These are phyloP conservation scores for Arnoldichthys spilopterus DNA, from an alignment of 2,797 vertebrate genomes.

Conservation along the genomic window DNA sequence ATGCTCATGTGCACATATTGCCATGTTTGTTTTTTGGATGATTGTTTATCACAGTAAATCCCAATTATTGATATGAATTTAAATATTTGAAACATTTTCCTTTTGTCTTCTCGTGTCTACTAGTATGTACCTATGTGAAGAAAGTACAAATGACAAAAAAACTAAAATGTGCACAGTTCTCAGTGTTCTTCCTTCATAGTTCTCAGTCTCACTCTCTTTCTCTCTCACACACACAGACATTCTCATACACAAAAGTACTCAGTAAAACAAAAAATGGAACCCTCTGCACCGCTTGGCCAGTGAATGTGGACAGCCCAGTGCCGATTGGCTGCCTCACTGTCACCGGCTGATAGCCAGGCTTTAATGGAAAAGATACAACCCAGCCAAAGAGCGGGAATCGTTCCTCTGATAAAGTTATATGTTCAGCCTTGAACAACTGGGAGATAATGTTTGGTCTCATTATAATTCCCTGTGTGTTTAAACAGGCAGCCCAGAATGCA, in stretches of 20 bases:
- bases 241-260: slow-evolving; percentile 45
- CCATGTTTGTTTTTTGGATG: not conserved
- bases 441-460: slow-evolving; percentile 99
- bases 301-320: slow-evolving; percentile 89
- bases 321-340: slow-evolving; percentile 93
- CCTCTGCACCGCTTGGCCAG: slow-evolving; percentile 84
- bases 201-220: slow-evolving; percentile 41
- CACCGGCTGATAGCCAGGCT: slow-evolving; percentile 93
- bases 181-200: not conserved
- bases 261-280: slow-evolving; percentile 71
- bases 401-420: slow-evolving; percentile 99
- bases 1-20: not conserved
- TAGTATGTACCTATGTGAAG: not conserved
- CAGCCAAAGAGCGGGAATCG: slow-evolving; percentile 99
- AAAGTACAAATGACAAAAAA: not conserved
- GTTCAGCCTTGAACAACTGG: slow-evolving; percentile 98
- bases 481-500: slow-evolving; percentile 99
- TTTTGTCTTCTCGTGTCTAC: not conserved
- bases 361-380: slow-evolving; percentile 99
- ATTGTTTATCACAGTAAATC: not conserved
- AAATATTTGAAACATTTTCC: not conserved
- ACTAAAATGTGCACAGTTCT: not conserved
- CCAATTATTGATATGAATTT: not conserved
- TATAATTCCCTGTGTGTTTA: slow-evolving; percentile 99
- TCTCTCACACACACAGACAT: slow-evolving; percentile 43